Evolutionary conservation across 2,888 invertebrate species (phyloP).

Genomic region (Allacma fusca): DNA sequence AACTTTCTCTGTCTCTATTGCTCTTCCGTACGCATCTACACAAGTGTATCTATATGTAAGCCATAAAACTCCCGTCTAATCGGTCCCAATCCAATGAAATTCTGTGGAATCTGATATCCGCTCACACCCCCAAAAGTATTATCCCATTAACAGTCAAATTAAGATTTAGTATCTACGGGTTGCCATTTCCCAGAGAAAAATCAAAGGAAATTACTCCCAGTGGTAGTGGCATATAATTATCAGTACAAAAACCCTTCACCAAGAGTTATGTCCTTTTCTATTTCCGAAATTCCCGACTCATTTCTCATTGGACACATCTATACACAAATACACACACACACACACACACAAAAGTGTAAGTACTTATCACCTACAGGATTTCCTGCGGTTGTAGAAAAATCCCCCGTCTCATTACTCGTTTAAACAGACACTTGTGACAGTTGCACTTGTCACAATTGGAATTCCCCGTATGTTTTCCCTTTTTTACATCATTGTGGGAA

Average conservation of each 20-base stretch:
- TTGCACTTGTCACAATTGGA: slow-evolving; percentile 7
- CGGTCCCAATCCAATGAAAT: neutral
- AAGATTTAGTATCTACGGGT: neutral
- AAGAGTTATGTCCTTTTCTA: no score
- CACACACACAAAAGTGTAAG: no score
- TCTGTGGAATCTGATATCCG: neutral
- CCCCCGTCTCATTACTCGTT: slow-evolving; percentile 5
- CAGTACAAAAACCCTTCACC: no score
- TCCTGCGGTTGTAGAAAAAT: neutral
- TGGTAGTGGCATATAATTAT: no score
- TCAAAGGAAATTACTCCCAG: no score
- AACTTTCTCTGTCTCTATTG: neutral
- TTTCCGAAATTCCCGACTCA: no score
- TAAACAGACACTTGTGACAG: slow-evolving; percentile 3
- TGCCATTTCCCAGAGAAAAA: neutral
- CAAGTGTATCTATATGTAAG: neutral
- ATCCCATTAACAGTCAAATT: neutral
- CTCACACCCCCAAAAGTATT: neutral
- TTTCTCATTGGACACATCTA: no score
- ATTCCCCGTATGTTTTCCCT: neutral
- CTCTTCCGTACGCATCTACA: neutral
- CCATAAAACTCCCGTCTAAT: neutral
- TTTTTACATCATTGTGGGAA: neutral
- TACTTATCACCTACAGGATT: neutral
- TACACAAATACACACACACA: no score